A percentile compares a stretch with the other conserved stretches of the same genome.
Evolutionary conservation across 1,140 invertebrate species (phyloP).

Genomic region (Neoseiulus cucumeris): DNA sequence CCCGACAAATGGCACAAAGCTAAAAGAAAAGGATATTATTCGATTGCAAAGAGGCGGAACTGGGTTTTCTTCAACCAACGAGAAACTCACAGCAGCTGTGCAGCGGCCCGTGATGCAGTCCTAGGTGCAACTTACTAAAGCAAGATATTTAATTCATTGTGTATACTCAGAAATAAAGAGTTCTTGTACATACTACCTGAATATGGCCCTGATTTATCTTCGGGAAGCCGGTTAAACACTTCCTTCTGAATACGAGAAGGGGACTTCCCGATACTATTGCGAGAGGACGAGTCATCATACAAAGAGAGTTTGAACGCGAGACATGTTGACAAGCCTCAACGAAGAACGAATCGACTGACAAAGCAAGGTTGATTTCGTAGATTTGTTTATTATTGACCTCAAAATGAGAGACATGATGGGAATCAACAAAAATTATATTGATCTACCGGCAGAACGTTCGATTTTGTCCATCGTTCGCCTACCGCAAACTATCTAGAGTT

Average conservation of each 20-base stretch:
- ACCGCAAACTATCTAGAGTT: no score
- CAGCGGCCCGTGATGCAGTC: slow-evolving; percentile 67
- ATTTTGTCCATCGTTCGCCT: no score
- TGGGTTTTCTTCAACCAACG: slow-evolving; percentile 70
- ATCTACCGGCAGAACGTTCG: no score
- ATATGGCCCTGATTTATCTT: background rate
- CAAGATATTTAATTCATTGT: background rate
- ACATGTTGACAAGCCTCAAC: no score
- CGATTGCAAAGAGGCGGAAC: slow-evolving; percentile 81
- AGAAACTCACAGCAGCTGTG: slow-evolving; percentile 57
- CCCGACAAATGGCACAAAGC: slow-evolving; percentile 63
- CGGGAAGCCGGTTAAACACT: background rate
- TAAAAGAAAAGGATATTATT: slow-evolving; percentile 87
- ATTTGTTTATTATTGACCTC: no score
- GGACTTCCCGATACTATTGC: background rate
- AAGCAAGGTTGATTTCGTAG: no score
- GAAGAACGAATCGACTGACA: no score
- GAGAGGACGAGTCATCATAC: background rate
- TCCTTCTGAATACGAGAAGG: background rate
- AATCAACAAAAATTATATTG: no score
- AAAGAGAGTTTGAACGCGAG: background rate
- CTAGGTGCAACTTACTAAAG: slow-evolving; percentile 26
- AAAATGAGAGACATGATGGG: no score
- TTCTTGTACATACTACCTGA: background rate
- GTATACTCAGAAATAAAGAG: background rate